These are phyloP conservation scores for Acronicta aceris DNA, from an alignment of 2,888 invertebrate genomes.

Conservation along the genomic window DNA sequence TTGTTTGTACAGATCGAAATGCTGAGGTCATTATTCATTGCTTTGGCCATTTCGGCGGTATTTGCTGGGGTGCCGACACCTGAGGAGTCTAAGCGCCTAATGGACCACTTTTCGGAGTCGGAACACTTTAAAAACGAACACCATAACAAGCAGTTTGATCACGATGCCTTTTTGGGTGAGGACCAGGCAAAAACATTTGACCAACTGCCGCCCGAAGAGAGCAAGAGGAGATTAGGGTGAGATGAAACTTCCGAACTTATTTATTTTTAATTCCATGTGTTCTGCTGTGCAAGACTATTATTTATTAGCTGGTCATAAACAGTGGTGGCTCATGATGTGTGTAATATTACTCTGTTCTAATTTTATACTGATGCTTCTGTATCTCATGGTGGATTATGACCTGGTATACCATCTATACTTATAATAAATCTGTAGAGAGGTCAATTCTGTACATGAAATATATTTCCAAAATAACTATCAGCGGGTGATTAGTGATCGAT, in stretches of 20 bases:
- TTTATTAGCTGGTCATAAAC: no score
- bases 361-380: no score
- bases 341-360: no score
- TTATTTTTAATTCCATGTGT: slow-evolving; percentile 4
- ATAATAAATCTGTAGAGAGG: no score
- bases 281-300: no score
- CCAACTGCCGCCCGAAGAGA: slow-evolving; percentile 98
- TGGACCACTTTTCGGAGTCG: slow-evolving; percentile 93
- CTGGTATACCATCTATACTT: no score
- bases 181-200: slow-evolving; percentile 98
- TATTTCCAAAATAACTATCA: no score
- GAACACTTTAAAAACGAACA: slow-evolving; percentile 94
- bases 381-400: no score
- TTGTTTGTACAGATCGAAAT: slow-evolving; percentile 66
- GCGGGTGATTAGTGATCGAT: no score
- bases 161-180: slow-evolving; percentile 98
- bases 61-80: slow-evolving; percentile 91
- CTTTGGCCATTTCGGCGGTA: slow-evolving; percentile 77
- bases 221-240: slow-evolving; percentile 95
- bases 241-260: slow-evolving; percentile 22
- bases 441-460: no score
- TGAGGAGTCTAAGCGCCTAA: slow-evolving; percentile 91
- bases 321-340: no score
- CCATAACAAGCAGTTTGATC: slow-evolving; percentile 97
- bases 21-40: slow-evolving; percentile 77